A percentile compares a stretch with the other conserved stretches of the same genome.
phyloP scores from a whole-genome alignment of 2,797 vertebrate species.

The Mormyrops boulengeri region DNA sequence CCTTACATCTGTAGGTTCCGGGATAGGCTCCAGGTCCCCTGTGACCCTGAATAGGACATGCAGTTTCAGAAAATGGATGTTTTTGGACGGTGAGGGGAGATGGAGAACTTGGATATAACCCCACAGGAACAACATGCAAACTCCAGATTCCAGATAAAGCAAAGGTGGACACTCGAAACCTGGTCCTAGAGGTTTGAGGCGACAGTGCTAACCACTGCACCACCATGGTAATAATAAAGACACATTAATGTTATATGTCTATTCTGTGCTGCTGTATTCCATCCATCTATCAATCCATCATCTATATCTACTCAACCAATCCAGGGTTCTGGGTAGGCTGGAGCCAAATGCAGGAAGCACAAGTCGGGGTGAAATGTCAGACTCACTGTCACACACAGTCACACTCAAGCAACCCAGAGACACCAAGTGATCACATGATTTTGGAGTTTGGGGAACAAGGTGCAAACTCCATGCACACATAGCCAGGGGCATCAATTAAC shows the following conservation, averaged over 20 bases:
- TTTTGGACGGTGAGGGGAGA: no score
- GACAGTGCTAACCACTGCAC: background rate
- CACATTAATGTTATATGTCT: background rate
- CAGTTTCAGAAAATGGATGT: no score
- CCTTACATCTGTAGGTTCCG: no score
- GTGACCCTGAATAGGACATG: no score
- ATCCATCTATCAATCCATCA: background rate
- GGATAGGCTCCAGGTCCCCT: no score
- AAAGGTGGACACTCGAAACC: background rate
- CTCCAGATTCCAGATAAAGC: no score
- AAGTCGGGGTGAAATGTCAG: background rate
- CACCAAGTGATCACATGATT: background rate
- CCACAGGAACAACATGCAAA: no score
- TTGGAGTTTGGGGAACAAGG: background rate
- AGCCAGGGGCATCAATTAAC: background rate
- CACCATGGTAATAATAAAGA: background rate
- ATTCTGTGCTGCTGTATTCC: background rate
- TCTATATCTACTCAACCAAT: background rate
- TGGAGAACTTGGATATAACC: no score
- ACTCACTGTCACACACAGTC: background rate
- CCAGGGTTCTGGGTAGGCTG: background rate
- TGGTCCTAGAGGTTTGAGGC: no score
- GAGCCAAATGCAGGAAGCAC: background rate
- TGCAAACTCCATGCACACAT: background rate
- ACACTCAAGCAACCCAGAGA: background rate